Percentiles rank a stretch among this genome's conserved stretches.
These are phyloP conservation scores for Apotomis betuletana DNA, from an alignment of 2,888 invertebrate genomes.

Conservation along the genomic window DNA sequence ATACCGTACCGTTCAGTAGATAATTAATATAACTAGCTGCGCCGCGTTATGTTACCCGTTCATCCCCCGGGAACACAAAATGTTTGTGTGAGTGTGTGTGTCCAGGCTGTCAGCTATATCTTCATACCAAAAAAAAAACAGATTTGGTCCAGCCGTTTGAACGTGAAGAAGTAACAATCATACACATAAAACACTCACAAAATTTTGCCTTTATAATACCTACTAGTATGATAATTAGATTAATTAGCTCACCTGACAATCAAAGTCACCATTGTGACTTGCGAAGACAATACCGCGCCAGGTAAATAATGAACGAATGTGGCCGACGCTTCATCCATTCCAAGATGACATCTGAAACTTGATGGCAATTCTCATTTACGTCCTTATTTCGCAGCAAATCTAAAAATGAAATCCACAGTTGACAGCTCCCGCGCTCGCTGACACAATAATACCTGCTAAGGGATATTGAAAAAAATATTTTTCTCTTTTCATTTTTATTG, in stretches of 20 bases:
- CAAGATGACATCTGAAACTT: constrained; percentile 43
- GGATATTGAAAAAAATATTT: constrained; percentile 39
- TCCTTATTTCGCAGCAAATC: constrained; percentile 52
- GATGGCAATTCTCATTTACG: constrained; percentile 63
- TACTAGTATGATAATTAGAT: no score
- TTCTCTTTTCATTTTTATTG: constrained; percentile 35
- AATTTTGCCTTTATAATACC: no score
- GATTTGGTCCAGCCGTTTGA: no score
- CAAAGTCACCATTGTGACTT: constrained; percentile 23
- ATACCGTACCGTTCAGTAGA: constrained; percentile 18
- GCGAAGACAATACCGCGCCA: constrained; percentile 27
- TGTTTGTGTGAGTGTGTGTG: no score
- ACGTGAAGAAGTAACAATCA: no score
- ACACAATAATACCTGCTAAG: constrained; percentile 41
- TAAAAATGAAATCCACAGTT: constrained; percentile 49
- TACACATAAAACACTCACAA: no score
- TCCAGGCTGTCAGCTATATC: no score
- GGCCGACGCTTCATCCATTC: constrained; percentile 22
- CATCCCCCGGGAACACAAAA: no score
- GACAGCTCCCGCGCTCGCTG: constrained; percentile 47
- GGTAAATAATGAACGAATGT: constrained; percentile 36
- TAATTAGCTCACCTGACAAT: not conserved
- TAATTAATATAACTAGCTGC: no score
- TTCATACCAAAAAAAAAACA: no score
- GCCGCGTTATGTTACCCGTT: no score